These are phyloP conservation scores for Bursaphelenchus mucronatus DNA, from an alignment of 1,140 invertebrate genomes.

Conservation along the genomic window DNA sequence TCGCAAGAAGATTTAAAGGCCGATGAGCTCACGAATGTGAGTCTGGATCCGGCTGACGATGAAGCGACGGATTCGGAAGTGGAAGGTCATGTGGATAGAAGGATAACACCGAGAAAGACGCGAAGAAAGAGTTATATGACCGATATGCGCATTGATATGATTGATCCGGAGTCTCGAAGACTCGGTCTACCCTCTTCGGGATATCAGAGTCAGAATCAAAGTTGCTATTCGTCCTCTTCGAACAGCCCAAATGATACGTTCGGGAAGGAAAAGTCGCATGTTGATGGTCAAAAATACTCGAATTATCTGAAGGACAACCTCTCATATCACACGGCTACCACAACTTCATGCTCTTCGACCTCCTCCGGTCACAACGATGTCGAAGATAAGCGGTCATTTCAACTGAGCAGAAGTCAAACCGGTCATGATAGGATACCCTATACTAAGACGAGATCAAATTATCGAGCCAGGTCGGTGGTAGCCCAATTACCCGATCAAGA, in stretches of 20 bases:
- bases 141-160: background rate
- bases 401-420: background rate
- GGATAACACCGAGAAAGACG: conserved; percentile 6
- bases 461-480: conserved; percentile 7
- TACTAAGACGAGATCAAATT: conserved; percentile 18
- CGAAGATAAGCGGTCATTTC: background rate
- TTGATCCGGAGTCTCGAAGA: conserved; percentile 5
- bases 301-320: conserved; percentile 14
- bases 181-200: conserved; percentile 37
- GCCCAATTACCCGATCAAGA: background rate
- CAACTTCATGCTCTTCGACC: conserved; percentile 25
- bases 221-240: conserved; percentile 27
- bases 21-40: background rate
- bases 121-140: conserved; percentile 4
- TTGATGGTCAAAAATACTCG: conserved; percentile 2
- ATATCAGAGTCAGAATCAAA: conserved; percentile 51
- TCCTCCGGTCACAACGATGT: background rate
- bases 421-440: background rate
- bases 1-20: conserved; percentile 4
- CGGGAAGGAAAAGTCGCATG: background rate
- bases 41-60: conserved; percentile 3
- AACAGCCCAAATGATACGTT: conserved; percentile 29
- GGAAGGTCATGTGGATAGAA: background rate
- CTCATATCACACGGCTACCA: conserved; percentile 24
- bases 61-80: conserved; percentile 3